Evolutionary conservation across 1,140 invertebrate species (phyloP), one percentile per base, ranked within the genome.

Genomic region (Aricia agestis): DNA sequence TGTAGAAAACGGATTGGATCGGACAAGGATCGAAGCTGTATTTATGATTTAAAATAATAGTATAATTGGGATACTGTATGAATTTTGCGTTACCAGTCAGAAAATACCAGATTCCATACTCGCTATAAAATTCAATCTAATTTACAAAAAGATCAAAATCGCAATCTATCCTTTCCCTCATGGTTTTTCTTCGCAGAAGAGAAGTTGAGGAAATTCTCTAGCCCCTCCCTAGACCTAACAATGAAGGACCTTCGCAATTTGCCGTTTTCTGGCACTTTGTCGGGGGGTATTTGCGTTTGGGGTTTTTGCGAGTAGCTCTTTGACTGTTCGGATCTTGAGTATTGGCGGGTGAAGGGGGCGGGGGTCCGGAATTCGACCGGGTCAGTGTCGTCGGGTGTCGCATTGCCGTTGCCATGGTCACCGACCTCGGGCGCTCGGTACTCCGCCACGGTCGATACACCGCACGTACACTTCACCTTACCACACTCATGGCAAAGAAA

Each of bases 401-500:
- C 36, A 36, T 36, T 36, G 9, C 66, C 66, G 66, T 67, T 67
- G 66, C 36, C 66, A 19, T n/a, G 66, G 66, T 67, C 41, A 45
- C 66, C 32, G 66, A 67, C 18, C 32, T 45, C 15, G 66, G 41
- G 25, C 25, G 67, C 18, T 18, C 13, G 3, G 58, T 70, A 61
- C 61, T 63, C 68, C 10, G 32, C 59, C 2, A 65, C 72, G 70
- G 76, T 70, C 32, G 82, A 67, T 71, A 78, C 72, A 18, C 81
- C 76, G 80, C 93, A 93, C 80, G 89, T 84, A 79, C 93, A 93
- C 86, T 93, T 93, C 84, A 93, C 89, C 82, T 91, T 92, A 89
- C 92, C 92, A 92, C 93, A 93, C 76, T 93, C 92, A 78, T 92
- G 89, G 90, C 93, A 93, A 85, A 93, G 90, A 91, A 93, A 93